Base-by-base conservation (phyloP, 1,140 invertebrate genomes). In the Delia radicum region DNA sequence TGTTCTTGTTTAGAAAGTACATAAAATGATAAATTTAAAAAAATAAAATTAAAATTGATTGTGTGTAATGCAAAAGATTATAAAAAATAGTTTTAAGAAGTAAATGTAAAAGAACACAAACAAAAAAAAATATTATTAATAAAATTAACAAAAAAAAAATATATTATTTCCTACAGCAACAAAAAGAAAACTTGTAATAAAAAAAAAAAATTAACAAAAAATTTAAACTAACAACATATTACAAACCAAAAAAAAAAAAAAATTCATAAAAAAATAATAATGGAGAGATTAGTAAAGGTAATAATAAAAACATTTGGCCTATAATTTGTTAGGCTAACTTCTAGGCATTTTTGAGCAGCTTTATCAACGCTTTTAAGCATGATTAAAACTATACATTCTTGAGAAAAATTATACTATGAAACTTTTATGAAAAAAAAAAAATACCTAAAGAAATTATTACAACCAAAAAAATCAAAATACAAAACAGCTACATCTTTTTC, bases 1-100 rank as follows among this genome's bases (percentile, higher is more conserved):
- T 80, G 78, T 80, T 80, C 78, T 80, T 78, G 77, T 81, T 80
- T 79, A 76, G 74, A 78, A 63, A 77, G 77, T 77, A 78, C 75
- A 75, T 76, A 29, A 31, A 77, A 73, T 75, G 24, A 73, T 75
- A 76, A 75, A 65, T 55, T 31, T 55, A 78, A 48, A 71, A 76
- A 77, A 18, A 62, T 24, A 31, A 62, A 75, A 27, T 61, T 62
- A 71, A 75, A 71, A 73, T 65, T 76, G 62, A 69, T 69, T n/a
- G 65, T 69, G 65, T 69, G 65, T 69, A 69, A 69, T 69, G 65
- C 29, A 69, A 69, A 73, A 67, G 46, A 62, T 73, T 48, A 62
- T 62, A 71, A 62, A 62, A 37, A 10, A 65, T 76, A 76, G 27
- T 33, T 73, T 76, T 76, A 76, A 76, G 75, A 61, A 67, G 74